Conservation (phyloP, 2,888 invertebrate genomes). For the Melikaiella ostensackeni region DNA sequence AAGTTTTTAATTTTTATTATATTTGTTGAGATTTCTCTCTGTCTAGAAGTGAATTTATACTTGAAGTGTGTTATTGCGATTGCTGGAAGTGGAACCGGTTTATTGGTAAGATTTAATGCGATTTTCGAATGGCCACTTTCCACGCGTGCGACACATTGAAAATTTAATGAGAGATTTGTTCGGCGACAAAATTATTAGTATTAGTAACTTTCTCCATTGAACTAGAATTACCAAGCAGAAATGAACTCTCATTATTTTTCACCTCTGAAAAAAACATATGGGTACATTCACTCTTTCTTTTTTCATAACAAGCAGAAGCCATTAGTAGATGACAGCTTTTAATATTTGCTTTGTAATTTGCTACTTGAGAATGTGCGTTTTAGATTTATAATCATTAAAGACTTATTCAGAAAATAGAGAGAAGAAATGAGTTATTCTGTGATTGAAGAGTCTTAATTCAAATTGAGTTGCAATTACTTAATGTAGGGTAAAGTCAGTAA, state of each 20-base stretch:
- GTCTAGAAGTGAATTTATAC: not conserved
- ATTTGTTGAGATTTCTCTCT: not conserved
- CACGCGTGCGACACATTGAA: conserved; percentile 16
- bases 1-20: not conserved
- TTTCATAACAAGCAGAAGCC: not conserved
- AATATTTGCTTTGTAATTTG: not conserved
- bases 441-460: not conserved
- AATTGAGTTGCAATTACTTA: not conserved
- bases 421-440: not conserved
- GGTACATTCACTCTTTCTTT: not conserved
- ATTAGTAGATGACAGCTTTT: not conserved
- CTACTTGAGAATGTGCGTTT: not conserved
- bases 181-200: conserved; percentile 26
- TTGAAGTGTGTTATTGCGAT: conserved; percentile 15
- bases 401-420: not conserved
- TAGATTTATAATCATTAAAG: not conserved
- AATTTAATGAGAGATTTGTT: conserved; percentile 22
- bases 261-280: not conserved
- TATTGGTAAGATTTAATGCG: conserved; percentile 7
- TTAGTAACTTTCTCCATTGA: conserved; percentile 33
- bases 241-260: conserved; percentile 33
- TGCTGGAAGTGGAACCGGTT: conserved; percentile 17
- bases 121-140: conserved; percentile 24
- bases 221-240: conserved; percentile 29
- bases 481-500: not conserved